Base-by-base conservation (phyloP, 2,888 invertebrate genomes). In the Lissocephala sabroskyi region DNA sequence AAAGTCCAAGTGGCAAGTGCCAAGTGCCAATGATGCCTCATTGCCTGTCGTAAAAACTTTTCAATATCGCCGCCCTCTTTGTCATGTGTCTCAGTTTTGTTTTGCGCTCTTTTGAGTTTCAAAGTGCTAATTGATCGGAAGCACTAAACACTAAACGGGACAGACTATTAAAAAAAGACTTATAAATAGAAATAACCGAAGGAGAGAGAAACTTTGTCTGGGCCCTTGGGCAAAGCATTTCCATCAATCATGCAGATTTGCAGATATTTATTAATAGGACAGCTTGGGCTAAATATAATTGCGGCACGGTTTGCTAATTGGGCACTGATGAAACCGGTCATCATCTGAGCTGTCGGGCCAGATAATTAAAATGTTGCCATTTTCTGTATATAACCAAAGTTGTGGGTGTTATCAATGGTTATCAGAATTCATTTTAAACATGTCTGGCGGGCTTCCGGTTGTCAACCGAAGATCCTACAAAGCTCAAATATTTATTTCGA, bases 371-470 rank as follows among this genome's bases (percentile, higher is more conserved):
- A 16, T 35, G 41, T 49, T 49, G 46, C 43, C 47, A 51, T 55
- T 62, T 59, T 45, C 37, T 41, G 28, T 47, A 9, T 14, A 16
- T 17, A 51, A 61, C 40, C 42, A 75, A 62, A 66, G 66, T 71
- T 62, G 70, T 67, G 70, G 70, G 70, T 67, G 70, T 71, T 75
- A 71, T 75, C 70, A 71, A 59, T 63, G 70, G 74, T 70, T 71
- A 70, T 74, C 67, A 70, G 45, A 14, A 43, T 46, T 48, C 23
- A 48, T 45, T 58, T 49, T 39, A 47, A 54, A 49, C 46, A 55
- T 53, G 70, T 71, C 70, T 71, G 65, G 70, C 18, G 30, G 56
- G 56, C 62, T 71, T 71, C 70, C 71, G 70, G 75, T 71, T 71
- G 75, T 52, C 52, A 71, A 71, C 75, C 75, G 59, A 55, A 55